A percentile compares a stretch with the other conserved stretches of the same genome.
phyloP scores from a whole-genome alignment of 2,888 invertebrate species.

The Epinotia ramella region DNA sequence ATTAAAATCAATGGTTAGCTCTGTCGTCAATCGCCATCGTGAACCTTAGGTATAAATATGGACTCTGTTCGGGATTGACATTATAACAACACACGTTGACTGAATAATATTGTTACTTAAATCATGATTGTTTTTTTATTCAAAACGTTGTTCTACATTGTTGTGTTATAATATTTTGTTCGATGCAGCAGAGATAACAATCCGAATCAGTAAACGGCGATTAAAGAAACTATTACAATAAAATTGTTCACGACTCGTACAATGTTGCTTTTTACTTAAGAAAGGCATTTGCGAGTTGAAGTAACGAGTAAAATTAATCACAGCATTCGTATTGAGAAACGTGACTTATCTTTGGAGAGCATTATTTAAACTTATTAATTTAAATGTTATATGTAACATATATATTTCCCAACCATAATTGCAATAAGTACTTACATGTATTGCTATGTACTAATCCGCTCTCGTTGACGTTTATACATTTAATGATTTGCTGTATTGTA shows the following conservation, averaged over 20 bases:
- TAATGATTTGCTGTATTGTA: neutral
- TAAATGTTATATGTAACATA: neutral
- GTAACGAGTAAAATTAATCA: conserved; percentile 2
- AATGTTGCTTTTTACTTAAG: neutral
- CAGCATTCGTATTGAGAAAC: neutral
- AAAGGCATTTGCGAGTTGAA: neutral
- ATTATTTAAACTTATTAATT: neutral
- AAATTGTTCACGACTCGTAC: conserved; percentile 16
- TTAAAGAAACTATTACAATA: conserved; percentile 13
- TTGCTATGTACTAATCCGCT: neutral
- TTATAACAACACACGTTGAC: conserved; percentile 2
- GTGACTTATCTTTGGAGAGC: neutral
- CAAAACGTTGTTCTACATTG: neutral
- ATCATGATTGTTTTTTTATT: neutral
- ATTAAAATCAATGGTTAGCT: conserved; percentile 20
- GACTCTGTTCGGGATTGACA: conserved; percentile 2
- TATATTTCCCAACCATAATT: no score
- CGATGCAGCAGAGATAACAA: neutral
- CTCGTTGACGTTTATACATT: neutral
- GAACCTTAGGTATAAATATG: conserved; percentile 4
- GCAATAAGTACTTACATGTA: neutral
- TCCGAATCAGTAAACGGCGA: conserved; percentile 7
- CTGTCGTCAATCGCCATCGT: conserved; percentile 5
- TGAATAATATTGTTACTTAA: neutral
- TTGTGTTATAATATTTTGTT: conserved; percentile 1